Evolutionary conservation across 2,113 vertebrate species (phyloP), one percentile per base, ranked within the genome.

Genomic region (Rynchops niger): DNA sequence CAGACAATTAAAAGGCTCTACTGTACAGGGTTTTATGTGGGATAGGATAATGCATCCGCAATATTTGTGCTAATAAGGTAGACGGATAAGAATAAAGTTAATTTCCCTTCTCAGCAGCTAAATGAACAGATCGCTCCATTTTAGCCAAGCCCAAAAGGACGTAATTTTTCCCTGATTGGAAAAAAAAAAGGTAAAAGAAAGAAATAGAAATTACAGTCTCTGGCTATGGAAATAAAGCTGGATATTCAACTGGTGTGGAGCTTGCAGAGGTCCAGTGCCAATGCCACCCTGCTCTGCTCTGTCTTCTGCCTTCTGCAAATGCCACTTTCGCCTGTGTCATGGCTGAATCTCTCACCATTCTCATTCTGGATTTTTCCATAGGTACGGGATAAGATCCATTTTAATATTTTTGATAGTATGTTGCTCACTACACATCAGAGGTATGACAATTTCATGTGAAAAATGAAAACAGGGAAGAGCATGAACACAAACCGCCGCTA

Each of bases 1-100:
- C 87, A 97, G 96, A 95, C 95, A 97, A 97, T 97, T 96, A 96
- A 97, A 97, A 96, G 94, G 84, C 91, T 95, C 93, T 97, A 95
- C 94, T 95, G 97, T 96, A 96, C 93, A 91, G 91, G 87, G 91
- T 77, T 95, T 95, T 96, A 95, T 97, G 84, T 95, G 91, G 87
- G 36, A 88, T 85, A 77, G 89, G 85, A 97, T 97, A 97, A 96
- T 95, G 90, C 93, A 90, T 78, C 82, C 26, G 93, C 94, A 97
- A 95, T 97, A 97, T 97, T 97, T 97, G 96, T 97, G 95, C 94
- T 97, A 97, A 97, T 97, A 97, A 96, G 95, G 89, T 95, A 92
- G 94, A 94, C 1, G n/a, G 93, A 91, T 94, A 95, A 97, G 95
- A 96, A 95, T 95, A 94, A 97, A 95, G 95, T 95, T 95, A 97